Percentiles rank a stretch among this genome's conserved stretches.
These are phyloP conservation scores for Vulpes lagopus DNA, from an alignment of 2,113 vertebrate genomes.

Conservation along the genomic window DNA sequence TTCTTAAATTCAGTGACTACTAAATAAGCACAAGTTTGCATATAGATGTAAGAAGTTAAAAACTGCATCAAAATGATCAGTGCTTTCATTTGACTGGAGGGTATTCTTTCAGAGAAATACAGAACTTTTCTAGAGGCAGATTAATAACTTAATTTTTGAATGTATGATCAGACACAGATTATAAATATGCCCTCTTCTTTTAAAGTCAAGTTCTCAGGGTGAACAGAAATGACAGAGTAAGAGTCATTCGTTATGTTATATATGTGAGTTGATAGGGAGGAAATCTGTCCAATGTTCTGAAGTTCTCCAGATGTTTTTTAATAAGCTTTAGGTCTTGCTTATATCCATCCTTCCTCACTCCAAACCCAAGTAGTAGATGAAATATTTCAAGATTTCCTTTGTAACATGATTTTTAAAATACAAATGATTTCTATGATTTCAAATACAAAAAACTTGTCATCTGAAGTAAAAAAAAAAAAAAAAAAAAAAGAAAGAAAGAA, in stretches of 20 bases:
- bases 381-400: conserved; percentile 9
- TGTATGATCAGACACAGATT: background rate
- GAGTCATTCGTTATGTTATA: background rate
- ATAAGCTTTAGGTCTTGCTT: background rate
- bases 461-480: background rate
- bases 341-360: background rate
- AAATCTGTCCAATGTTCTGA: background rate
- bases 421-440: background rate
- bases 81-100: background rate
- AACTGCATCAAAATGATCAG: background rate
- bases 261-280: background rate
- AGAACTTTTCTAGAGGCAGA: background rate
- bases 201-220: background rate
- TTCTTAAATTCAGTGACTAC: background rate
- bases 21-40: background rate
- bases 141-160: background rate
- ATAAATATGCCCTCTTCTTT: background rate
- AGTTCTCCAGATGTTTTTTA: background rate
- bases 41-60: background rate
- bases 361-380: background rate
- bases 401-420: background rate
- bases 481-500: too few relatives aligned
- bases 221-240: background rate
- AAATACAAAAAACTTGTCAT: conserved; percentile 17
- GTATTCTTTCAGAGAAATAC: background rate